phyloP scores from a whole-genome alignment of 2,113 vertebrate species.

The Nibea coibor region DNA sequence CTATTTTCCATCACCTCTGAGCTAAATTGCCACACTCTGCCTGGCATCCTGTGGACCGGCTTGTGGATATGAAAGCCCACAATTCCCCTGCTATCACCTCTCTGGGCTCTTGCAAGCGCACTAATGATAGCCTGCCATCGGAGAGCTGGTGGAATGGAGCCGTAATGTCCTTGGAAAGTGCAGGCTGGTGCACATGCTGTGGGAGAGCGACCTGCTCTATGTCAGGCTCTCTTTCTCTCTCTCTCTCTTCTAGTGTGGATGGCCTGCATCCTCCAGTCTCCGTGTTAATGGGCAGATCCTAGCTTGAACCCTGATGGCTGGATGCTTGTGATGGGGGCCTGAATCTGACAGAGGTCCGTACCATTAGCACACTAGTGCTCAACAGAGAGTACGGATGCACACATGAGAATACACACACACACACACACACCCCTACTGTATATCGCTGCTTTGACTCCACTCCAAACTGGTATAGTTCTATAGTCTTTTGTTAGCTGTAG shows the following conservation, averaged over 20 bases:
- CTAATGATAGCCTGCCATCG: slow-evolving; percentile 84
- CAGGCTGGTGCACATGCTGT: slow-evolving; percentile 62
- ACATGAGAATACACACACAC: background rate
- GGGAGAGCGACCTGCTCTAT: slow-evolving; percentile 60
- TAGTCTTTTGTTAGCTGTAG: background rate
- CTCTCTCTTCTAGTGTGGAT: slow-evolving; percentile 41
- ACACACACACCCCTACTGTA: slow-evolving; percentile 2
- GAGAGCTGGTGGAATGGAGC: slow-evolving; percentile 76
- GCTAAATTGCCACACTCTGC: slow-evolving; percentile 80
- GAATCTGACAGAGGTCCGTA: slow-evolving; percentile 70
- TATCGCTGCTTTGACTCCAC: background rate
- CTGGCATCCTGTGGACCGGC: slow-evolving; percentile 74
- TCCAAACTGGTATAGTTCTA: slow-evolving; percentile 1
- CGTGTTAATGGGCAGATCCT: slow-evolving; percentile 71
- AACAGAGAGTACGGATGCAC: slow-evolving; percentile 40
- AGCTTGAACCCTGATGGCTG: slow-evolving; percentile 67
- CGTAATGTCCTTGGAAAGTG: slow-evolving; percentile 82
- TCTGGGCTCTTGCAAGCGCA: slow-evolving; percentile 72
- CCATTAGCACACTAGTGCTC: slow-evolving; percentile 63
- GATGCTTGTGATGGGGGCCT: slow-evolving; percentile 67
- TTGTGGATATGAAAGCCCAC: slow-evolving; percentile 82
- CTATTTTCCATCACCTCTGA: slow-evolving; percentile 80
- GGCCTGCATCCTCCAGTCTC: slow-evolving; percentile 47
- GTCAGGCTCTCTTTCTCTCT: slow-evolving; percentile 44
- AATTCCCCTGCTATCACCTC: slow-evolving; percentile 83